These are phyloP conservation scores for Heliconius hermathena DNA, from an alignment of 1,140 invertebrate species.

Conservation along the genomic window DNA sequence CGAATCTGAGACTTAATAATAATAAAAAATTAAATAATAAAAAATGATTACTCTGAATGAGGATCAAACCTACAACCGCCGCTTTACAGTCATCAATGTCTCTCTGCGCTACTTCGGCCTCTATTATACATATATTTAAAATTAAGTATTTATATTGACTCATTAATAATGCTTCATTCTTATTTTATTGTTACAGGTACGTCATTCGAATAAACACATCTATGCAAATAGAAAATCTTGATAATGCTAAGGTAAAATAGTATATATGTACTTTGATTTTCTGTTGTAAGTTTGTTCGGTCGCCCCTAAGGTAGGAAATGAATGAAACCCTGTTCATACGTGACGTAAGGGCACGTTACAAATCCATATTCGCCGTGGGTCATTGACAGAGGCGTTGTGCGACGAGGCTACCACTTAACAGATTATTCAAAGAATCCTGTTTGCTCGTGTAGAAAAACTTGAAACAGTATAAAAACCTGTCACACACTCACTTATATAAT, in stretches of 20 bases:
- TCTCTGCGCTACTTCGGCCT: too few relatives aligned
- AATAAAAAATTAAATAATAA: too few relatives aligned
- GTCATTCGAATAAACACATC: background rate
- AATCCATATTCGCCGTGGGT: constrained; percentile 18
- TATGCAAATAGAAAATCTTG: background rate
- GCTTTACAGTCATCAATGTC: too few relatives aligned
- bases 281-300: background rate
- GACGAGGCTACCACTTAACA: background rate
- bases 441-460: background rate
- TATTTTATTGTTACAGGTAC: background rate
- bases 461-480: background rate
- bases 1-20: too few relatives aligned
- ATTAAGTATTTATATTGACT: background rate
- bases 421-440: constrained; percentile 1
- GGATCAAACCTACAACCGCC: too few relatives aligned
- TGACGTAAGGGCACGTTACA: constrained; percentile 15
- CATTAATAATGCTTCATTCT: background rate
- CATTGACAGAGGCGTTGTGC: constrained; percentile 13
- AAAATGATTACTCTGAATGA: too few relatives aligned
- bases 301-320: constrained; percentile 18
- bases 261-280: background rate
- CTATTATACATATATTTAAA: background rate
- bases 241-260: background rate
- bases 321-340: constrained; percentile 11
- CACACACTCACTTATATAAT: background rate